phyloP scores from a whole-genome alignment of 92 coral and sea anemone species.

The Palythoa caribaeorum region DNA sequence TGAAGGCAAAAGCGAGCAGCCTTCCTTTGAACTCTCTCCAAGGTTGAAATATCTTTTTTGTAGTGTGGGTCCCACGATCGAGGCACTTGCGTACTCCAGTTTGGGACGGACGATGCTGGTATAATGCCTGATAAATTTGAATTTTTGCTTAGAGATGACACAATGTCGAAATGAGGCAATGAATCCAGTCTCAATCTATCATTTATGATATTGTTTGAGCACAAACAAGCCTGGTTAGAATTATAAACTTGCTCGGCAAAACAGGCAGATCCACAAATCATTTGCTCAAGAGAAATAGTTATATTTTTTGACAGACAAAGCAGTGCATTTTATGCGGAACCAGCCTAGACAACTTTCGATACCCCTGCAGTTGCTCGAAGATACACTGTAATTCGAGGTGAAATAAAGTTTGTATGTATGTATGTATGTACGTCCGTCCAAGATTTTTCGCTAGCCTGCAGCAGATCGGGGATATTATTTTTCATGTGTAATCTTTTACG shows the following conservation, averaged over 20 bases:
- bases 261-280: constrained; percentile 55
- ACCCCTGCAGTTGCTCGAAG: constrained; percentile 27
- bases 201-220: constrained; percentile 18
- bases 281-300: constrained; percentile 48
- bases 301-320: constrained; percentile 50
- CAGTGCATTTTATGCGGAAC: constrained; percentile 58
- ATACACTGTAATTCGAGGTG: no score
- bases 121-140: background rate
- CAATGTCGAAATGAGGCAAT: background rate
- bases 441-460: no score
- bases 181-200: constrained; percentile 8
- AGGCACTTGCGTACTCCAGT: no score
- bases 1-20: no score
- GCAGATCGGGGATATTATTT: no score
- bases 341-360: constrained; percentile 61
- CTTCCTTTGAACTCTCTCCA: no score
- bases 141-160: constrained; percentile 5
- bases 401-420: no score
- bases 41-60: no score
- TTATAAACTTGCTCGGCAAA: constrained; percentile 45
- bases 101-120: no score
- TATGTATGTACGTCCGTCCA: no score
- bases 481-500: no score
- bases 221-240: constrained; percentile 18
- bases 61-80: no score